Percentiles rank a stretch among this genome's conserved stretches.
Evolutionary conservation across 2,113 vertebrate genomes (phyloP).

Genomic region (Pitta sordida): DNA sequence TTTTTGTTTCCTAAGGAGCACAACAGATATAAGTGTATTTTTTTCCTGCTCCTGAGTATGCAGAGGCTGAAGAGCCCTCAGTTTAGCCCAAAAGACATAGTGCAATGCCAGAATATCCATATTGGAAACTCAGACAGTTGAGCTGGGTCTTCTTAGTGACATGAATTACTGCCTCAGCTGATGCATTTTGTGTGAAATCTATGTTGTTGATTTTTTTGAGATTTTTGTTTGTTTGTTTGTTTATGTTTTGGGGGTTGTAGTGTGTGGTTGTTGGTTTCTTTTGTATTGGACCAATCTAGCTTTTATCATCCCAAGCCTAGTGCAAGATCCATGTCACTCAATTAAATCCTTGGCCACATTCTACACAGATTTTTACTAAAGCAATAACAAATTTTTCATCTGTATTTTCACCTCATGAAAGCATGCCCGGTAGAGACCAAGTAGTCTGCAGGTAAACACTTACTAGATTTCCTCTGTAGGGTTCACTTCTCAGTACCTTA

Average conservation of each 20-base stretch:
- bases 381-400: neutral
- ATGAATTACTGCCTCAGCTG: neutral
- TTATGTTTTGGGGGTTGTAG: neutral
- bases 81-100: neutral
- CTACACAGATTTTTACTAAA: neutral
- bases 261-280: accelerated
- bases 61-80: neutral
- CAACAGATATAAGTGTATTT: neutral
- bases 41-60: neutral
- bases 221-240: no score
- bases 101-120: neutral
- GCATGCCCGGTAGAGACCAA: neutral
- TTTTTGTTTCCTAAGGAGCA: neutral
- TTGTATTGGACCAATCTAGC: neutral
- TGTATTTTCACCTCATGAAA: neutral
- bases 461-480: neutral
- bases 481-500: neutral
- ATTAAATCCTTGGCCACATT: neutral
- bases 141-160: neutral
- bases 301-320: neutral
- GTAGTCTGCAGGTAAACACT: neutral
- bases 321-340: neutral
- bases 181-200: neutral
- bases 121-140: neutral
- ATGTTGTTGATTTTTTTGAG: neutral